phyloP scores from a whole-genome alignment of 2,113 vertebrate species.

The Chascanopsetta lugubris region DNA sequence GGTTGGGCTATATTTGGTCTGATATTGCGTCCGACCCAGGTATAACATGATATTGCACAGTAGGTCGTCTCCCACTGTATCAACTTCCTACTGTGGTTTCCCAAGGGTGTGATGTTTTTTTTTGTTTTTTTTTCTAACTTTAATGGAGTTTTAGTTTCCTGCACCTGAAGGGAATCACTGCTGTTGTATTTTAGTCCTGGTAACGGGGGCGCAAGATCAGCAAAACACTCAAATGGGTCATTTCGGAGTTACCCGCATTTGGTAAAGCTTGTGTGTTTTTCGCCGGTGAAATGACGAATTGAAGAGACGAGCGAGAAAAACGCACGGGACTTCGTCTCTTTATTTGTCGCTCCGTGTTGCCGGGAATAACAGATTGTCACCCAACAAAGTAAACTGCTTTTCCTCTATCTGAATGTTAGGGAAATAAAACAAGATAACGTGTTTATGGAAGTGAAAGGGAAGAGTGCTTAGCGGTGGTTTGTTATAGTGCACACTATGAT shows the following conservation, averaged over 20 bases:
- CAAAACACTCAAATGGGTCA: not conserved
- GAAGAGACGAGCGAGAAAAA: not conserved
- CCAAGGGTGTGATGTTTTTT: not conserved
- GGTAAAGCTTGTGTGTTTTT: not conserved
- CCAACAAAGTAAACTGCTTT: not conserved
- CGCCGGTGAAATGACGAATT: not conserved
- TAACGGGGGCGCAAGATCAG: not conserved
- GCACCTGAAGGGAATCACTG: not conserved
- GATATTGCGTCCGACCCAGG: not conserved
- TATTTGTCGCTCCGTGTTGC: no score
- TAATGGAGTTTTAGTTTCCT: not conserved
- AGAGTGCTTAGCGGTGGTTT: conserved; percentile 7
- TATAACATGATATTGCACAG: not conserved
- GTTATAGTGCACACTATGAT: conserved; percentile 33
- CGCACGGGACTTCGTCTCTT: no score
- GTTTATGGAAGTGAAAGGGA: not conserved
- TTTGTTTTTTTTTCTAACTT: not conserved
- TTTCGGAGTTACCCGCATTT: not conserved
- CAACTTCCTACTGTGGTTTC: not conserved
- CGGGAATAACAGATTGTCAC: not conserved
- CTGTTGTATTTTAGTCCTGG: not conserved
- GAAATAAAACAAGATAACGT: conserved; percentile 5
- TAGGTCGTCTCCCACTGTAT: not conserved
- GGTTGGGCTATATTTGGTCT: not conserved
- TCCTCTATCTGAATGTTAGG: not conserved